Evolutionary conservation across 1,140 invertebrate species (phyloP).

Genomic region (Atta colombica): DNA sequence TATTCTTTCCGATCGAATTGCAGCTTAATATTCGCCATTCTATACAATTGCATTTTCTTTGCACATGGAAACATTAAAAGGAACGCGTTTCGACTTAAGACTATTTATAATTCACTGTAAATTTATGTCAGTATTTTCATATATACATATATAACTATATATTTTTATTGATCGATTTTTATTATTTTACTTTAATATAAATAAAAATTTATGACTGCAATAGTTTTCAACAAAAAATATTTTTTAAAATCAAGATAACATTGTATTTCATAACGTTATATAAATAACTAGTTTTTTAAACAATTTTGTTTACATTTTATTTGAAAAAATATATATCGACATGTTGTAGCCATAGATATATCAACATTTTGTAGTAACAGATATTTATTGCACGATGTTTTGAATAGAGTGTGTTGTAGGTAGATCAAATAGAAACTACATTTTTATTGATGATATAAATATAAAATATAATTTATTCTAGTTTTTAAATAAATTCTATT

Average conservation of each 20-base stretch:
- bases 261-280: not conserved
- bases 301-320: constrained; percentile 9
- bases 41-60: constrained; percentile 39
- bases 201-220: not conserved
- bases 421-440: not conserved
- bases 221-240: not conserved
- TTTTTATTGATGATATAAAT: constrained; percentile 7
- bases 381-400: not conserved
- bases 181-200: not conserved
- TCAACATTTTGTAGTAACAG: not conserved
- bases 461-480: not conserved
- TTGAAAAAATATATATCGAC: not conserved
- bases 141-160: not conserved
- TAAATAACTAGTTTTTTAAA: not conserved
- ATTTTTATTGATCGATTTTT: not conserved
- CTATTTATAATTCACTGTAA: not conserved
- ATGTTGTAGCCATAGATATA: no score
- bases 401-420: not conserved
- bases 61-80: not conserved
- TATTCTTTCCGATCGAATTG: constrained; percentile 61
- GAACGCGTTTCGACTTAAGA: not conserved
- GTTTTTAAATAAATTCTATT: constrained; percentile 24
- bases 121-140: not conserved
- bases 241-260: not conserved
- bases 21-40: constrained; percentile 37